A percentile compares a stretch with the other conserved stretches of the same genome.
phyloP scores from a whole-genome alignment of 2,797 vertebrate species.

The Phoxinus dragarum region DNA sequence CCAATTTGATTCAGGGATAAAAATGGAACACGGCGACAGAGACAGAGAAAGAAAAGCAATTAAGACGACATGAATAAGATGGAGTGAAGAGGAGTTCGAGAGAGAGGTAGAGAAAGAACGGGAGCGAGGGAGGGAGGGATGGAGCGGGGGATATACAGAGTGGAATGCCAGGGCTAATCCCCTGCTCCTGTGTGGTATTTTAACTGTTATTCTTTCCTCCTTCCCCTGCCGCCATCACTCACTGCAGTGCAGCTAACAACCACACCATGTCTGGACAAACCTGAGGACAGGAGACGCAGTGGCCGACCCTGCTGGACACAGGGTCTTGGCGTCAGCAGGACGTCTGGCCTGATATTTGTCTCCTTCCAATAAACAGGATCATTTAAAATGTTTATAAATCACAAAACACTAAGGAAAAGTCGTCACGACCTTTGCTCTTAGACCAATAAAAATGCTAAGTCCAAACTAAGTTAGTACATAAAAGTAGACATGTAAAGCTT shows the following conservation, averaged over 20 bases:
- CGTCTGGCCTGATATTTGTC: constrained; percentile 43
- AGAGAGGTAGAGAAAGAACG: constrained; percentile 19
- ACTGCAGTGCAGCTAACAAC: constrained; percentile 48
- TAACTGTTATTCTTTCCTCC: constrained; percentile 55
- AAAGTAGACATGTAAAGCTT: background rate
- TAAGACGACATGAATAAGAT: constrained; percentile 45
- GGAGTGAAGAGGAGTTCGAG: constrained; percentile 15
- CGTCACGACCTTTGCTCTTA: background rate
- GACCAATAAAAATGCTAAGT: constrained; percentile 10
- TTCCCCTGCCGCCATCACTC: constrained; percentile 59
- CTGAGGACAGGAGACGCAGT: constrained; percentile 45
- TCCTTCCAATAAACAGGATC: background rate
- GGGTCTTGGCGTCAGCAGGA: constrained; percentile 30
- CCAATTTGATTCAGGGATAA: constrained; percentile 39
- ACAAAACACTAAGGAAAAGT: background rate
- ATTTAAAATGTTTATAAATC: background rate
- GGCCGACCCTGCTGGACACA: constrained; percentile 17
- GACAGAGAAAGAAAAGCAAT: constrained; percentile 46
- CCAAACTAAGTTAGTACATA: background rate
- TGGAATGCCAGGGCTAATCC: constrained; percentile 56
- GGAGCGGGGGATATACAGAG: constrained; percentile 16
- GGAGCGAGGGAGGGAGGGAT: background rate
- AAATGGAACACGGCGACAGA: constrained; percentile 41
- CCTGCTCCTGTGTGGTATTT: constrained; percentile 55
- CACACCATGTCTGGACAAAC: constrained; percentile 43